Evolutionary conservation across 2,113 vertebrate genomes (phyloP).

Genomic region (Neomonachus schauinslandi): DNA sequence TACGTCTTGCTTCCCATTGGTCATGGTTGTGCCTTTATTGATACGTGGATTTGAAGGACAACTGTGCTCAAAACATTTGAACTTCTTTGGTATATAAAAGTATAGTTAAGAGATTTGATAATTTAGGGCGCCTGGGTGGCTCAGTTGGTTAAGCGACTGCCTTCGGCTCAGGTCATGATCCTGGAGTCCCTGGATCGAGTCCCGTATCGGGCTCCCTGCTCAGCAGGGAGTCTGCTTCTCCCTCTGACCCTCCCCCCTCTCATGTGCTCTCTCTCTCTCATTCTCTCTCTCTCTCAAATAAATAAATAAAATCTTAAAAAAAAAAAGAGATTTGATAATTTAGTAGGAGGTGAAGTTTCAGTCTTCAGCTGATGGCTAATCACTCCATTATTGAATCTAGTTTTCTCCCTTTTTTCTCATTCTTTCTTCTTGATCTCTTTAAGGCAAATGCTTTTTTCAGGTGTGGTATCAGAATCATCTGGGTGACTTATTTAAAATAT

Average conservation of each 20-base stretch:
- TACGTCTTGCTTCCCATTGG: neutral
- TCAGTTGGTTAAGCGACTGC: too few species aligned
- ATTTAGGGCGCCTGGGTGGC: neutral
- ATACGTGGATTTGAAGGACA: neutral
- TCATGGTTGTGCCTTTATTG: neutral
- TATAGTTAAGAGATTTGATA: neutral
- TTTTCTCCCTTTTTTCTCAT: neutral
- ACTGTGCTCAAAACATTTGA: neutral
- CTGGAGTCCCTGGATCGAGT: too few species aligned
- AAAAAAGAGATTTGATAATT: neutral
- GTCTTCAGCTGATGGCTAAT: neutral
- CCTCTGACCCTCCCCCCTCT: too few species aligned
- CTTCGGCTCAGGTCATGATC: too few species aligned
- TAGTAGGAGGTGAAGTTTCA: neutral
- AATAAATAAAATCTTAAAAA: too few species aligned
- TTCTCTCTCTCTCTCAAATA: too few species aligned
- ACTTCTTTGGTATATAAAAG: neutral
- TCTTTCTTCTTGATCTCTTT: neutral
- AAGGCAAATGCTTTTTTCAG: neutral
- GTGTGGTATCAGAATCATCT: neutral
- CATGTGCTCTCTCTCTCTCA: too few species aligned
- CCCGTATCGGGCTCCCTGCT: too few species aligned
- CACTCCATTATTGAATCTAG: neutral
- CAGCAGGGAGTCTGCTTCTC: too few species aligned
- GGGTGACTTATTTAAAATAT: neutral